A percentile compares a stretch with the other conserved stretches of the same genome.
phyloP scores from a whole-genome alignment of 1,140 invertebrate species.

The Hestina assimilis region DNA sequence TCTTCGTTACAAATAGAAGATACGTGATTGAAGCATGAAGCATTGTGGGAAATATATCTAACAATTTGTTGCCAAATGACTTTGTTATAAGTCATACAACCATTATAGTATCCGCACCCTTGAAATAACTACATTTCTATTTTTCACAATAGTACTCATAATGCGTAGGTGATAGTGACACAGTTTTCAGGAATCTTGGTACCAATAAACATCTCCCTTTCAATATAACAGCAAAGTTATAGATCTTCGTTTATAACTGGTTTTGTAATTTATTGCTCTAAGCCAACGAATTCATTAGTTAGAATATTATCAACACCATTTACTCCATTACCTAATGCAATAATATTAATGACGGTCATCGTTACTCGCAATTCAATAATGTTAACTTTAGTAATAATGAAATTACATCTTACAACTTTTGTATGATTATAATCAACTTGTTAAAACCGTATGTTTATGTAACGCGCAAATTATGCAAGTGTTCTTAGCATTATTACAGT shows the following conservation, averaged over 20 bases:
- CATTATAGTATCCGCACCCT: neutral
- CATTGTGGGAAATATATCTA: neutral
- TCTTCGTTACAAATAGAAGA: neutral
- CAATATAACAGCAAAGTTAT: too few relatives aligned
- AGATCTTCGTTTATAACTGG: too few relatives aligned
- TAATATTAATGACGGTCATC: neutral
- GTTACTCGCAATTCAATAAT: neutral
- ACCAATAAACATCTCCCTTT: too few relatives aligned
- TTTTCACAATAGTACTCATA: neutral
- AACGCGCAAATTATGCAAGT: conserved; percentile 5
- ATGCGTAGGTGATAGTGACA: too few relatives aligned
- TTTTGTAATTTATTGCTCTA: too few relatives aligned
- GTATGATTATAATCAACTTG: neutral
- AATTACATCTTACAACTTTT: neutral
- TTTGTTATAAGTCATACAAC: neutral
- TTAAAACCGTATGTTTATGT: neutral
- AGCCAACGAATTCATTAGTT: neutral
- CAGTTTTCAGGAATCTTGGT: too few relatives aligned
- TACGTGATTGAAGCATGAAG: neutral
- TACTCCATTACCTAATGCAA: neutral
- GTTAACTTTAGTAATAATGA: neutral
- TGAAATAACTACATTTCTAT: neutral
- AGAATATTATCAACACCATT: neutral
- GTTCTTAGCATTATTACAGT: conserved; percentile 1
- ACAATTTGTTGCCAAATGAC: conserved; percentile 4